A percentile compares a stretch with the other conserved stretches of the same genome.
These are phyloP conservation scores for Macheiramphus alcinus DNA, from an alignment of 2,113 vertebrate genomes.

Conservation along the genomic window DNA sequence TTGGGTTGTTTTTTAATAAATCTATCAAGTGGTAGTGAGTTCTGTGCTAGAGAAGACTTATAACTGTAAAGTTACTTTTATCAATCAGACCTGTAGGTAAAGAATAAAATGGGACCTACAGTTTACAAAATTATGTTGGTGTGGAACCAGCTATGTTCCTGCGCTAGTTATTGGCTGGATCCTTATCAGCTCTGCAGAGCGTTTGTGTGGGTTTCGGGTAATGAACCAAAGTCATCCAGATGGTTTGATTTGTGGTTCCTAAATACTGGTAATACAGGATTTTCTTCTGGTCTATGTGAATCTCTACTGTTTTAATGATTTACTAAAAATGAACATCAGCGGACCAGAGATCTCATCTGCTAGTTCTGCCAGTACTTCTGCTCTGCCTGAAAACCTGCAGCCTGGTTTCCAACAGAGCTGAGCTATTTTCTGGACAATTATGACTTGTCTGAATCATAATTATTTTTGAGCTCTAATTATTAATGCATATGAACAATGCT, in stretches of 20 bases:
- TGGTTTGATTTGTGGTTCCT: background rate
- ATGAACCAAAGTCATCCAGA: background rate
- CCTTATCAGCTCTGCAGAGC: background rate
- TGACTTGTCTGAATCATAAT: background rate
- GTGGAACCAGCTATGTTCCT: background rate
- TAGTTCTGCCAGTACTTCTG: background rate
- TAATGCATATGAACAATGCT: background rate
- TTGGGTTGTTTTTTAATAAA: background rate
- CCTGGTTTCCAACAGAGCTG: background rate
- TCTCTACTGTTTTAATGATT: background rate
- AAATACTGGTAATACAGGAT: background rate
- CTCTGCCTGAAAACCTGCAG: background rate
- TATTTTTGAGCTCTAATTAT: background rate
- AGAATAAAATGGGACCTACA: background rate
- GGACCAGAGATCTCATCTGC: background rate
- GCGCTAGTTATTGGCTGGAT: background rate
- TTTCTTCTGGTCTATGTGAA: background rate
- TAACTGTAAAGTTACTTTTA: background rate
- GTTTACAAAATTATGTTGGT: background rate
- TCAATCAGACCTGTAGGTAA: background rate
- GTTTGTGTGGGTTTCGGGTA: background rate
- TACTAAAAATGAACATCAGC: background rate
- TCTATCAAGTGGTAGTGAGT: background rate
- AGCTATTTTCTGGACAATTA: background rate
- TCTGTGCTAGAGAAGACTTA: background rate